Conservation (phyloP, 1,140 invertebrate genomes). For the roundworm (Caenorhabditis elegans) region WBcel235 BX284606.5:5428001-5428500, state of each 20-base stretch:
- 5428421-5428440: background rate
- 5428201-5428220: slow-evolving; percentile 36
- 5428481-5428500: slow-evolving; percentile 25
- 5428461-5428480: slow-evolving; percentile 30
- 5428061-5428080: slow-evolving; percentile 47
- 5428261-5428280: slow-evolving; percentile 40
- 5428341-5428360: background rate
- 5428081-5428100: slow-evolving; percentile 50
- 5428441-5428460: slow-evolving; percentile 1
- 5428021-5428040: slow-evolving; percentile 39
- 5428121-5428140: slow-evolving; percentile 21
- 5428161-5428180: slow-evolving; percentile 39
- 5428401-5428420: background rate
- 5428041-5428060: slow-evolving; percentile 8
- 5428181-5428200: slow-evolving; percentile 40
- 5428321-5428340: background rate
- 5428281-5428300: background rate
- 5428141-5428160: slow-evolving; percentile 45
- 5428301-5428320: background rate
- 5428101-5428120: slow-evolving; percentile 40
- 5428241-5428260: slow-evolving; percentile 33
- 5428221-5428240: slow-evolving; percentile 45
- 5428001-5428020: slow-evolving; percentile 41
- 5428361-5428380: background rate
- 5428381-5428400: slow-evolving; percentile 8